Base-by-base conservation (phyloP, 1,140 invertebrate species). In the Drosophila hydei region DNA sequence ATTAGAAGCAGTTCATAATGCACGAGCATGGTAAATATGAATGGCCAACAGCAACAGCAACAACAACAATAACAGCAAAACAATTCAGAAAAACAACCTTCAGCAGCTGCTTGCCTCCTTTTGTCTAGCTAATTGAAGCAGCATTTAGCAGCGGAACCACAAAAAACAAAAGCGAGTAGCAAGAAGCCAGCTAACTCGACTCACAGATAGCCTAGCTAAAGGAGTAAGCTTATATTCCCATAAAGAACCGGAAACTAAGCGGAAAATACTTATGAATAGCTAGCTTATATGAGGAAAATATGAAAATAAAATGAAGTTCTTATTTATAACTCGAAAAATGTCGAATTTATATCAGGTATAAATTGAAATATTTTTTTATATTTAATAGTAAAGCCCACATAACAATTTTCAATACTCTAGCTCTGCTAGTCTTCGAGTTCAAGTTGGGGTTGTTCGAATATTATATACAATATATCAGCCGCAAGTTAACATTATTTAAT, bases 1-100 rank as follows among this genome's bases (percentile, higher is more conserved):
- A 75, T 87, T 87, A 87, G 77, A 77, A 81, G 45, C 63, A 77
- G 70, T 87, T 88, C 75, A 87, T 87, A 87, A 87, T 87, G 75
- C 51, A 59, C 62, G 63, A 51, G 52, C 50, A 14, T 84, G 80
- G 59, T 77, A 87, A 85, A 85, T 81, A 77, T 75, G 64, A 85
- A 70, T 80, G 68, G 27, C 51, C 63, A 60, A 67, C 68, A 65
- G 21, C 45, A 14, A 7, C 43, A 54, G 58, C 36, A 40, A 14
- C 36, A 14, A n/a, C 36, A 40, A 52, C 36, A 40, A 14, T n/a
- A 14, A n/a, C 36, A 40, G 55, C 16, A 51, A 69, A 77, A 87
- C 77, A 85, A 87, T 85, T 77, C 72, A 72, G 38, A 33, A 33
- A 12, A 33, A 33, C 16, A 67, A 33, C 59, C 59, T 50, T 43